Evolutionary conservation across 2,888 invertebrate genomes (phyloP), one percentile per base, ranked within the genome.

Genomic region (Vesta saturnalis): DNA sequence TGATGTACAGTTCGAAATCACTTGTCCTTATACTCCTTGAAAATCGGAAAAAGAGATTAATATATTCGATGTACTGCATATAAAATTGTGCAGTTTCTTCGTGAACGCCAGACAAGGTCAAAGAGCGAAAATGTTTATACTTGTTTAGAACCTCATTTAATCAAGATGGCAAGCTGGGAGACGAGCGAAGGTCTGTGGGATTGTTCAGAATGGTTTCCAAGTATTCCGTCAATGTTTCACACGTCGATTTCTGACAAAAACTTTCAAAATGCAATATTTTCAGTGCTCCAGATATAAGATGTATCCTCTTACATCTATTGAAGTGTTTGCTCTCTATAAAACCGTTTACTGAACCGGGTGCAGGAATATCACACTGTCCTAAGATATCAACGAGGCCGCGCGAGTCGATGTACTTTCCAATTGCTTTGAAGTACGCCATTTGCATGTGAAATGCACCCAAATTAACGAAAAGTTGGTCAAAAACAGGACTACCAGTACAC

Each of bases 331-430:
- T 4, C 1, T 49, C 49, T 1, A 49, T 39, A 49, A 49, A 49
- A 1, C 49, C 19, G 8, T 49, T 49, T 18, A 14, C 8, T 8
- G 49, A 49, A 18, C 49, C 49, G 12, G 1, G 14, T 2, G 49
- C 49, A 14, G 15, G 15, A 18, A 14, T 15, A 3, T 49, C 49
- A 49, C 14, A 15, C 8, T 49, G 16, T 6, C 1, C 18, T 1
- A 49, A 8, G 10, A 49, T 14, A 8, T 49, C 49, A 6, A 49
- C 49, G 1, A 49, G 6, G 3, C 49, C 49, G 2, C 6, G 8
- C 5, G 16, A 15, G 49, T 73, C 72, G 64, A 73, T 75, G 74
- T 61, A 66, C 61, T 54, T 35, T 14, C 49, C 49, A 8, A 49
- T 3, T 8, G 49, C 49, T 49, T 19, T 49, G 12, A 39, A 49